Evolutionary conservation across 1,140 invertebrate genomes (phyloP), one percentile per base, ranked within the genome.

Genomic region (Drosophila mayri): DNA sequence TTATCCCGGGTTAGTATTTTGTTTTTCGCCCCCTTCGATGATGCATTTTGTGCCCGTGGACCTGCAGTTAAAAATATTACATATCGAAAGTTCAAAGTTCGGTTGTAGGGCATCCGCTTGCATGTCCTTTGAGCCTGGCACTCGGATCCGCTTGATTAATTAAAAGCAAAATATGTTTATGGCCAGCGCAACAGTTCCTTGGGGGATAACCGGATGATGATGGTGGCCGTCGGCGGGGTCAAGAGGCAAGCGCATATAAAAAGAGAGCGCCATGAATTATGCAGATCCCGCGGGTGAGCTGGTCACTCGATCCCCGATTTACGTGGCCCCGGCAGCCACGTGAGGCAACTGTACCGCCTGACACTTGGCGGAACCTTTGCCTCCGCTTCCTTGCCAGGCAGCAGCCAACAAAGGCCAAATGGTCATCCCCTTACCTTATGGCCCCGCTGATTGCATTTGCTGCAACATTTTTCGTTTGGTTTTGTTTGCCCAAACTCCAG

Each of bases 131-230:
- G 79, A 79, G 76, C 76, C 80, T 58, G 52, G 44, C 71, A 61
- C 60, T 61, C 68, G 61, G 63, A 58, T 81, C 80, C 63, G 79
- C 76, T 87, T 84, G 80, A 87, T 87, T 87, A 87, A 87, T 88
- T 87, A 88, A 87, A 88, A 77, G 72, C 72, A 61, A 84, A 87
- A 88, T 88, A 84, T 90, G 80, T 78, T 87, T 87, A 90, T 80
- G 59, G 64, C 65, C 61, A 16, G 50, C 54, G 38, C 66, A 70
- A 37, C 68, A 72, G 52, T 68, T 77, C 84, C 79, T 85, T 85
- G 68, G 82, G 74, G 82, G 64, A 81, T 67, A 59, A 62, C 47
- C 63, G 63, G 66, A 70, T 63, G 60, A 35, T 32, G 38, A 14
- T 35, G 50, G 32, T 18, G n/a, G 30, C 32, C 32, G 44, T 47